Conservation (phyloP, 1,140 invertebrate species). For the Thalassaphorura encarpata region DNA sequence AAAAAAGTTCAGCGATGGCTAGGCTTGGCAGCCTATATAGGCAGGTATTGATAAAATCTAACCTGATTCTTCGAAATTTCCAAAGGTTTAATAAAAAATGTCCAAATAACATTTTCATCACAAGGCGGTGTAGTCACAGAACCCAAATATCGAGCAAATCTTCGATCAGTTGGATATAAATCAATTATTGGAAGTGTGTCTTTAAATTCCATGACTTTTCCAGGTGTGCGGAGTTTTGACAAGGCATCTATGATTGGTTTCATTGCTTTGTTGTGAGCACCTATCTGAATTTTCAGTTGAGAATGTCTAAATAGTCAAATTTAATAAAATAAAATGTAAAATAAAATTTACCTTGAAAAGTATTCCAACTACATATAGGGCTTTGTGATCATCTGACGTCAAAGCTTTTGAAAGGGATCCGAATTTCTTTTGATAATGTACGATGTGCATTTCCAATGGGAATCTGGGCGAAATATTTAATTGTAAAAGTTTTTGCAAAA, state of each 20-base stretch:
- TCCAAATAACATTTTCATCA: constrained; percentile 46
- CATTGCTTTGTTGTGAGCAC: background rate
- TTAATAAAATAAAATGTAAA: background rate
- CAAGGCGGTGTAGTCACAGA: constrained; percentile 49
- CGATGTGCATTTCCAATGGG: constrained; percentile 42
- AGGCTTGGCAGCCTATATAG: background rate
- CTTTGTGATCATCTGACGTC: constrained; percentile 36
- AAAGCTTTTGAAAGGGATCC: constrained; percentile 37
- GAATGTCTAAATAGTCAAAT: too few relatives aligned
- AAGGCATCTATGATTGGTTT: background rate
- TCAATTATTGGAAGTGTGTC: constrained; percentile 40
- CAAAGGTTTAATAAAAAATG: constrained; percentile 38
- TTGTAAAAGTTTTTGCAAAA: background rate
- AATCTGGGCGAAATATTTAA: too few relatives aligned
- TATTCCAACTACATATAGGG: constrained; percentile 41
- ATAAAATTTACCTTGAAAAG: background rate
- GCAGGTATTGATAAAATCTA: background rate
- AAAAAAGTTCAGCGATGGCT: too few relatives aligned
- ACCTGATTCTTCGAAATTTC: constrained; percentile 1
- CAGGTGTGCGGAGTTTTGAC: constrained; percentile 41
- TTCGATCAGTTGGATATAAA: constrained; percentile 45
- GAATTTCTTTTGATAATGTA: constrained; percentile 43
- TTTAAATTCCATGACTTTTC: constrained; percentile 38
- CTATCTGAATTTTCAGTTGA: background rate
- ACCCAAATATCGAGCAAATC: constrained; percentile 62